These are phyloP conservation scores for Eumeta japonica DNA, from an alignment of 1,140 invertebrate species.

Conservation along the genomic window DNA sequence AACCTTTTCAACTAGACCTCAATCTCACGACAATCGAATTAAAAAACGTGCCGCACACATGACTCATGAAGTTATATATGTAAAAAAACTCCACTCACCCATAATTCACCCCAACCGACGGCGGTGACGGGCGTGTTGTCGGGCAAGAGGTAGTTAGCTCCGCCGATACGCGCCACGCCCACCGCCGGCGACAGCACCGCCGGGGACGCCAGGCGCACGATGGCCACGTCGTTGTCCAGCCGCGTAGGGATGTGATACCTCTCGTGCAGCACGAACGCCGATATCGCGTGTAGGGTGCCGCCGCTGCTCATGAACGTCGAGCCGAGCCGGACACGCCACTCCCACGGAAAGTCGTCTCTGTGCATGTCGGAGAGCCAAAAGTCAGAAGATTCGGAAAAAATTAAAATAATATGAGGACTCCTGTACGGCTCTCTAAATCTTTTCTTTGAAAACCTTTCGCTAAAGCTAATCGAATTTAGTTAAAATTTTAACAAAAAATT, in stretches of 20 bases:
- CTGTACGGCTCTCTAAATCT: too few relatives aligned
- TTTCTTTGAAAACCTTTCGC: too few relatives aligned
- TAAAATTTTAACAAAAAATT: too few relatives aligned
- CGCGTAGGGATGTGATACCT: conserved; percentile 41
- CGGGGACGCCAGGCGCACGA: conserved; percentile 35
- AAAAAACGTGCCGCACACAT: too few relatives aligned
- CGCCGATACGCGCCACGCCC: conserved; percentile 18
- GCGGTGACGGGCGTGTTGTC: conserved; percentile 44
- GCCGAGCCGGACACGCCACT: conserved; percentile 25
- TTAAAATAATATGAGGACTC: too few relatives aligned
- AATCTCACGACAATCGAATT: too few relatives aligned
- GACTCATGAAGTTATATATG: too few relatives aligned
- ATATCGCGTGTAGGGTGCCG: conserved; percentile 32
- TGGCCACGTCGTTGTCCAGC: conserved; percentile 61
- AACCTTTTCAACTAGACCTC: too few relatives aligned
- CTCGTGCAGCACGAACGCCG: conserved; percentile 44
- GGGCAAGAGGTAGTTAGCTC: conserved; percentile 17
- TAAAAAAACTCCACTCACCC: conserved; percentile 35
- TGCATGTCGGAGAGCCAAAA: too few relatives aligned
- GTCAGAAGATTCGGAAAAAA: too few relatives aligned
- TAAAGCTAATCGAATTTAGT: too few relatives aligned
- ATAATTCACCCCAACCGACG: conserved; percentile 59
- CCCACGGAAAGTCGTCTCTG: conserved; percentile 15
- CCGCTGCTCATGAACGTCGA: conserved; percentile 29
- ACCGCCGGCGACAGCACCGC: conserved; percentile 20